These are phyloP conservation scores for Habropoda laboriosa DNA, from an alignment of 1,140 invertebrate genomes.

Conservation along the genomic window DNA sequence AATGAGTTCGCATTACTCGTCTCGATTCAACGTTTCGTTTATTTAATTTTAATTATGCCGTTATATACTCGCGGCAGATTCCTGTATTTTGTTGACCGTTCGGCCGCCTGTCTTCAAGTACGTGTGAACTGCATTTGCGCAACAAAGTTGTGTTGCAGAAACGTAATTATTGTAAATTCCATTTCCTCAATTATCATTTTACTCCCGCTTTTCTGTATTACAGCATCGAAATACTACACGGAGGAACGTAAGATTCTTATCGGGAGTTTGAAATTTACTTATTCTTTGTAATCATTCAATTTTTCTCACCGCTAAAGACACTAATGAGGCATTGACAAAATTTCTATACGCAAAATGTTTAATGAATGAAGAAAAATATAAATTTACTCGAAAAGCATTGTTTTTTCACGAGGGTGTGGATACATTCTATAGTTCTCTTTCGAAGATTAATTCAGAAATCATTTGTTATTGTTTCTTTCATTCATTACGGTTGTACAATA, in stretches of 20 bases:
- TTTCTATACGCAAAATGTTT: too few relatives aligned
- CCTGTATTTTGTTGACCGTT: background rate
- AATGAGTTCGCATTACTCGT: background rate
- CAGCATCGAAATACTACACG: background rate
- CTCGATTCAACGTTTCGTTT: background rate
- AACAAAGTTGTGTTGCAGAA: background rate
- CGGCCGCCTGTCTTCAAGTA: background rate
- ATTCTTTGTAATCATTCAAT: too few relatives aligned
- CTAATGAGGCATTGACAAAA: too few relatives aligned
- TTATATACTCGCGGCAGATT: background rate
- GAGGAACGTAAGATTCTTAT: too few relatives aligned
- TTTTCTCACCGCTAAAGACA: too few relatives aligned
- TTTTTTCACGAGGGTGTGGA: too few relatives aligned
- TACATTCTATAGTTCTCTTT: too few relatives aligned
- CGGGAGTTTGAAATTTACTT: background rate
- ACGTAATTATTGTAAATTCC: background rate
- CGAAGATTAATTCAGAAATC: too few relatives aligned
- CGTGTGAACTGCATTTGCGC: background rate
- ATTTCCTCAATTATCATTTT: background rate
- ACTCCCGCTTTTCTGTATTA: background rate
- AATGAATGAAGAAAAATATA: too few relatives aligned
- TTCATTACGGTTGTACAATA: too few relatives aligned
- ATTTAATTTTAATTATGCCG: constrained; percentile 7
- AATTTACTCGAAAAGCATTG: too few relatives aligned
- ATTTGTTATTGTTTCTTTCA: too few relatives aligned